Percentiles rank a stretch among this genome's conserved stretches.
These are phyloP conservation scores for Dryas iulia DNA, from an alignment of 1,140 invertebrate species.

Conservation along the genomic window DNA sequence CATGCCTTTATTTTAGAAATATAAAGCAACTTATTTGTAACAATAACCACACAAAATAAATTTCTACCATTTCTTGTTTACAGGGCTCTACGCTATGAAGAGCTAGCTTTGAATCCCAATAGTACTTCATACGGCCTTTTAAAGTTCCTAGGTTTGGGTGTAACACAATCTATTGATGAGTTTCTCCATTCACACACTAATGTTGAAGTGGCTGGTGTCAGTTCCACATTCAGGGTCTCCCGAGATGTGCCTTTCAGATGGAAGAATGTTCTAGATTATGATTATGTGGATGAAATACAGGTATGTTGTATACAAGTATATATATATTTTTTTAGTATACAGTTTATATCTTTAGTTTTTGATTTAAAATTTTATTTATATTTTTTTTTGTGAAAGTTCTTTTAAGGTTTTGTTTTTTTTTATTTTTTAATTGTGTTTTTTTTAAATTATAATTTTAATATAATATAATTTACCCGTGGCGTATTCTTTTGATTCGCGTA, in stretches of 20 bases:
- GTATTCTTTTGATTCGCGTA: no score
- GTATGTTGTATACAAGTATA: slow-evolving; percentile 52
- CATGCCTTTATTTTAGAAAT: no score
- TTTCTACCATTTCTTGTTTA: slow-evolving; percentile 17
- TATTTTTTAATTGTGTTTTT: no score
- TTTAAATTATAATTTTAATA: no score
- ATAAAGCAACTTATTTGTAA: no score
- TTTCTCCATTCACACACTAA: slow-evolving; percentile 92
- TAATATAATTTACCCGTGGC: no score
- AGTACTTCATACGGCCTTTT: slow-evolving; percentile 86
- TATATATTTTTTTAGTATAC: background rate
- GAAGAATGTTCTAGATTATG: slow-evolving; percentile 86
- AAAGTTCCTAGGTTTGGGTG: slow-evolving; percentile 87
- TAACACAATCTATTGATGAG: slow-evolving; percentile 84
- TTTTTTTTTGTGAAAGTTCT: no score
- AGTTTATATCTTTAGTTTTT: no score
- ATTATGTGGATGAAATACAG: slow-evolving; percentile 86
- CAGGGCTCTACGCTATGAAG: slow-evolving; percentile 92
- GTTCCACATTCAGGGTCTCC: slow-evolving; percentile 91
- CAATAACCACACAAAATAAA: no score
- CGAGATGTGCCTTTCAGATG: slow-evolving; percentile 92
- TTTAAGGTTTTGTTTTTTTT: no score
- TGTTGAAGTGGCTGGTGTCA: slow-evolving; percentile 88
- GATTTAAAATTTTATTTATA: no score
- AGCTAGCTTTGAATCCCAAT: slow-evolving; percentile 89